Evolutionary conservation across 2,888 invertebrate species (phyloP).

Genomic region (Cataglyphis cursor): DNA sequence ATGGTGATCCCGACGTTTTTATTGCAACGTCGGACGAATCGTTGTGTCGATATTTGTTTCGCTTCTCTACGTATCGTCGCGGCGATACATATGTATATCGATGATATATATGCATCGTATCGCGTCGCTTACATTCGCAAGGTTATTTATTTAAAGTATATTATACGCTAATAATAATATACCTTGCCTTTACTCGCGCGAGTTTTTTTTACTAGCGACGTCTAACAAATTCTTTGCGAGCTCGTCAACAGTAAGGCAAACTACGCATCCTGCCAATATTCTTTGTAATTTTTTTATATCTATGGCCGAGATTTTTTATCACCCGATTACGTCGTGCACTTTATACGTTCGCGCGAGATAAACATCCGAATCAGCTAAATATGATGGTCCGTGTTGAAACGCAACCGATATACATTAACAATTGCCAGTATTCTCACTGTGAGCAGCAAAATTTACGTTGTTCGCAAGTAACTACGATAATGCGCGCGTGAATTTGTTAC

Average conservation of each 20-base stretch:
- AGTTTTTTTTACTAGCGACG: neutral
- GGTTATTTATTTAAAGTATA: constrained; percentile 9
- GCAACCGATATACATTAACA: constrained; percentile 1
- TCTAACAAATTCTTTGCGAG: neutral
- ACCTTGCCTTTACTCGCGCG: constrained; percentile 2
- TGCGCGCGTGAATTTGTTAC: constrained; percentile 53
- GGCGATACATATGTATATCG: constrained; percentile 18
- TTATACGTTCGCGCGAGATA: constrained; percentile 13
- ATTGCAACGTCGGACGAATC: constrained; percentile 32
- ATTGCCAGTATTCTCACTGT: constrained; percentile 7
- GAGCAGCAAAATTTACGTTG: constrained; percentile 25
- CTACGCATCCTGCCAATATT: constrained; percentile 14
- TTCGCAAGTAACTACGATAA: constrained; percentile 41
- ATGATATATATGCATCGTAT: neutral
- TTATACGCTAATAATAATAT: neutral
- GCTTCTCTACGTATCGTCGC: constrained; percentile 1
- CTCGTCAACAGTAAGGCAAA: neutral
- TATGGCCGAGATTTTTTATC: constrained; percentile 17
- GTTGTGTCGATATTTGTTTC: constrained; percentile 36
- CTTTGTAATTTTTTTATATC: constrained; percentile 16
- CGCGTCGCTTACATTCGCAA: constrained; percentile 28
- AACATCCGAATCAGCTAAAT: constrained; percentile 18
- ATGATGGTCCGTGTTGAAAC: constrained; percentile 36
- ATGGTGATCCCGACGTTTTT: constrained; percentile 33
- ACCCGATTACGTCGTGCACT: neutral